A percentile compares a stretch with the other conserved stretches of the same genome.
Evolutionary conservation across 2,113 vertebrate species (phyloP).

Genomic region (Bubo blakistoni): DNA sequence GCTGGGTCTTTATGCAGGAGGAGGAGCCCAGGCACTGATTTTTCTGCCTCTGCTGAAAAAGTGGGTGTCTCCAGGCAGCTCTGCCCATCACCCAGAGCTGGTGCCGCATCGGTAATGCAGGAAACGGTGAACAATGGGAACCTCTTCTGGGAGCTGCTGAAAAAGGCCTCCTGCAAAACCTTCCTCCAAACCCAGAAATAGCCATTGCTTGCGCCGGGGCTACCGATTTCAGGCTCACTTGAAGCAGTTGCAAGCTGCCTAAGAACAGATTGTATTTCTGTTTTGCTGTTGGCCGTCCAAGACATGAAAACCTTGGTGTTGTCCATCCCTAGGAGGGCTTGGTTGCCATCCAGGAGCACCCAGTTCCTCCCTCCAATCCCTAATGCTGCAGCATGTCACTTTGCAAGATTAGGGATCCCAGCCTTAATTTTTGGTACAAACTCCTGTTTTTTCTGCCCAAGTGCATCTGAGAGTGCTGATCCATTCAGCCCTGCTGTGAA

Average conservation of each 20-base stretch:
- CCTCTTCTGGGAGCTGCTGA: neutral
- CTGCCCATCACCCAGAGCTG: neutral
- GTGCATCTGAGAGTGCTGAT: neutral
- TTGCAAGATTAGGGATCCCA: neutral
- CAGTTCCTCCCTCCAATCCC: neutral
- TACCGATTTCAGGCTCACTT: neutral
- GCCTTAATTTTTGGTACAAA: neutral
- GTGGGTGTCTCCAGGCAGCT: neutral
- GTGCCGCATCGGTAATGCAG: rapidly evolving
- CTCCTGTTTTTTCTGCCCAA: rapidly evolving
- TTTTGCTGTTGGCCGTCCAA: neutral
- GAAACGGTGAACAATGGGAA: rapidly evolving
- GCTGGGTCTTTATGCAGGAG: neutral
- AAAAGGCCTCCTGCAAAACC: neutral
- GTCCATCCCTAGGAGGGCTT: neutral
- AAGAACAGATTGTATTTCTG: neutral
- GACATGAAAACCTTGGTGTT: neutral
- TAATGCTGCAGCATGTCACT: neutral
- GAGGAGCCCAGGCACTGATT: neutral
- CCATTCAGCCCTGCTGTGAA: neutral
- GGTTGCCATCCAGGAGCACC: neutral
- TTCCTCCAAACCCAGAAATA: conserved; percentile 17
- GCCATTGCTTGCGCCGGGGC: neutral
- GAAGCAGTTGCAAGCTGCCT: neutral
- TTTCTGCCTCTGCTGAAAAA: neutral